Base-by-base conservation (phyloP, 2,113 vertebrate genomes). In the Gobiocypris rarus region DNA sequence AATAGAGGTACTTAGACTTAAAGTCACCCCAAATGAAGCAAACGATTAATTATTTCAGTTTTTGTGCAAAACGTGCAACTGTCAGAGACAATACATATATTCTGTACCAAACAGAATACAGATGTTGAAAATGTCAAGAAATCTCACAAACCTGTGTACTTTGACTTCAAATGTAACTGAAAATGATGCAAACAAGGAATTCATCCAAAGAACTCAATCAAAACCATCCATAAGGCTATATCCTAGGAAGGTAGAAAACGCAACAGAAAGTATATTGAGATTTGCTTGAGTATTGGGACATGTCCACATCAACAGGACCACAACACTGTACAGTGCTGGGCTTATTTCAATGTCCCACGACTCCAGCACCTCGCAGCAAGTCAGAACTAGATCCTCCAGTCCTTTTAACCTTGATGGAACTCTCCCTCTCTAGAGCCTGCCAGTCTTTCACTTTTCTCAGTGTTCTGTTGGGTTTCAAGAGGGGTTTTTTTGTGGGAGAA, bases 341-440 rank as follows among this genome's bases (percentile, higher is more conserved):
- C 85, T 50, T 75, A 34, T 75, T 22, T 48, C 41, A 38, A 52
- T 28, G 41, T 54, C 63, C 54, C 83, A 61, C 31, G 31, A 73
- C 75, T 76, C 84, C 69, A 19, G 54, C 75, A 71, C 65, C 61
- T 69, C 13, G 19, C 26, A 58, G 24, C 83, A 80, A 84, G 83
- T 70, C 75, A 24, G 52, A 84, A 73, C 83, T 80, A 80, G 75
- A 79, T 84, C 83, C 83, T 73, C 38, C n/a, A 69, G 76, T 84
- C 83, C 83, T 84, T 79, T 84, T 84, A 84, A 84, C 83, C 75
- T 80, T 84, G 83, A 80, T 61, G 75, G 52, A 84, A 71, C 77
- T 34, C 50, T 84, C 50, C 3, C 17, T 70, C 83, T 78, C 61
- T 61, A 19, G 48, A 65, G 83, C 31, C 34, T 48, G 26, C 6